Base-by-base conservation (phyloP, 2,113 vertebrate genomes). In the Oxyura jamaicensis region DNA sequence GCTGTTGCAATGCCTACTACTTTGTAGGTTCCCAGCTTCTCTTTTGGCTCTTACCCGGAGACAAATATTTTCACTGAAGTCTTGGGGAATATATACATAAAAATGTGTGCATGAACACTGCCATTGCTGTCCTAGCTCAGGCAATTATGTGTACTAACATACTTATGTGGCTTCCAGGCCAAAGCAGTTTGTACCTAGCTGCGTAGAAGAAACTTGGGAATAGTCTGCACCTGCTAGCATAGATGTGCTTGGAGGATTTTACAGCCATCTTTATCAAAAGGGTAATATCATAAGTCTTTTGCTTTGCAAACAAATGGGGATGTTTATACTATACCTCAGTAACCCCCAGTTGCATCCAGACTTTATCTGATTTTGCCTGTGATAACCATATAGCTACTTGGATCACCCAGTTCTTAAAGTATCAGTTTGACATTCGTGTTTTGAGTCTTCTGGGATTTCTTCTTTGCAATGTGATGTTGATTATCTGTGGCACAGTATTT, bases 161-260 rank as follows among this genome's bases (percentile, higher is more conserved):
- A 17, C 5, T 36, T 66, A 17, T 0, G 3, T 1, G 2, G 20
- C 33, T 84, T 62, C 22, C 44, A 42, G 19, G 14, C 31, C 33
- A 69, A 89, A 66, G 22, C 35, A 11, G 3, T 8, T 33, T 66
- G 20, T 33, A 26, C 50, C 56, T 50, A 21, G 8, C 11, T 35
- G 33, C 11, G 23, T 33, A 84, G 50, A 62, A 48, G 56, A 62
- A 56, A 56, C 5, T 41, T 46, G 28, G 26, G 13, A 31, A 52
- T 7, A 68, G 15, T 21, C 13, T n/a, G 11, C 0, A 0, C n/a
- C 39, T 42, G 6, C n/a, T 41, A 26, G 11, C 36, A 19, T 28
- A 60, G 44, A 29, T 33, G 23, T 50, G 26, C 69, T 71, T 67
- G 23, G 78, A 74, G 23, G 56, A 60, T 52, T 85, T 76, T n/a